A percentile compares a stretch with the other conserved stretches of the same genome.
Conservation (phyloP, 2,888 invertebrate genomes). For the Melanophora roralis region DNA sequence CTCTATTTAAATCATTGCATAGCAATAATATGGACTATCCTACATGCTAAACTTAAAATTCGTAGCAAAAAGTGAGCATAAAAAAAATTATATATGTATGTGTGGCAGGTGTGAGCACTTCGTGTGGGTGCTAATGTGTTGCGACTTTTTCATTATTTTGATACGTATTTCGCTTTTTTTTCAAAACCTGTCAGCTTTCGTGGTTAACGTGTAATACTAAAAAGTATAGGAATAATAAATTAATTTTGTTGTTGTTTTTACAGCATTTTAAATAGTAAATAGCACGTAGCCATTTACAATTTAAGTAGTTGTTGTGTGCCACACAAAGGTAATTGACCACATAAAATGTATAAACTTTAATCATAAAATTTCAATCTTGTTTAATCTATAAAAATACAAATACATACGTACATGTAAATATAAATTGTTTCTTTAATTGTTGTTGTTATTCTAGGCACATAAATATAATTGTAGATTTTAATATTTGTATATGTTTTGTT, state of each 20-base stretch:
- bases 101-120: not conserved
- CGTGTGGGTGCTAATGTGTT: slow-evolving; percentile 18
- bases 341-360: slow-evolving; percentile 40
- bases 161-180: slow-evolving; percentile 18
- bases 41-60: too few species aligned
- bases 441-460: not conserved
- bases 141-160: slow-evolving; percentile 6
- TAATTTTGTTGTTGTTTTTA: not conserved
- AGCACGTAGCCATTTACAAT: slow-evolving; percentile 23
- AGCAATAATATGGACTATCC: too few species aligned
- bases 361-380: slow-evolving; percentile 23
- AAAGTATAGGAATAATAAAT: not conserved
- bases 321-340: slow-evolving; percentile 28
- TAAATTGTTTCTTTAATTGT: not conserved
- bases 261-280: slow-evolving; percentile 25
- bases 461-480: slow-evolving; percentile 1
- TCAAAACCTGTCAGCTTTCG: too few species aligned
- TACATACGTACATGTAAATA: too few species aligned
- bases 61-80: not conserved
- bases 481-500: not conserved
- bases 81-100: not conserved
- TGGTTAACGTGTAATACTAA: not conserved
- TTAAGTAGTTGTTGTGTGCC: slow-evolving; percentile 6
- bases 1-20: too few species aligned
- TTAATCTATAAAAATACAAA: slow-evolving; percentile 1